Base-by-base conservation (phyloP, 2,888 invertebrate species). In the Stegophylla sp. region DNA sequence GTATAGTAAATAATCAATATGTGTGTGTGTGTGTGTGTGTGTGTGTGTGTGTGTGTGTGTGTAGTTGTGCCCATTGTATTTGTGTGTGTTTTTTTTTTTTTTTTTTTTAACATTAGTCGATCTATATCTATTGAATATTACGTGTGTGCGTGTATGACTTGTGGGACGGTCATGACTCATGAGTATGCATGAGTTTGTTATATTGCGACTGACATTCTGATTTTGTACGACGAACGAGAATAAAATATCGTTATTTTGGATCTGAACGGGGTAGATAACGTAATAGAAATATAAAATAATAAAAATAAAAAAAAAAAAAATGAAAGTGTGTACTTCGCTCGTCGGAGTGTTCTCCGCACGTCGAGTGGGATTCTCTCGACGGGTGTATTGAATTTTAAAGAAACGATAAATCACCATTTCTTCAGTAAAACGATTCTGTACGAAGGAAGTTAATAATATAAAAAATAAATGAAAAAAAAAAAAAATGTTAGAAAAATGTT, bases 241-340 rank as follows among this genome's bases (percentile, higher is more conserved):
- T 56, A 56, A 56, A 56, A n/a, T n/a, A n/a, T 56, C 4, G 56
- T 56, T 56, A 56, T 56, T 56, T 56, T 20, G 56, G 56, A 56
- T 56, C 56, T 56, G 20, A 20, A 23, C 56, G 20, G 20, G 20
- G 20, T 20, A 56, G 56, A 56, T 56, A 51, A 43, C 10, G 10
- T 43, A 43, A 48, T 48, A 53, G n/a, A n/a, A n/a, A n/a, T n/a
- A n/a, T n/a, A n/a, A n/a, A n/a, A n/a, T n/a, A n/a, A n/a, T n/a
- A n/a, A n/a, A n/a, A n/a, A n/a, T n/a, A n/a, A n/a, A n/a, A n/a
- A n/a, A n/a, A n/a, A n/a, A n/a, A n/a, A n/a, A n/a, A n/a, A n/a
- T n/a, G n/a, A n/a, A n/a, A n/a, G n/a, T 56, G 23, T 20, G 56
- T 23, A 1, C 20, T 13, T 45, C 1, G n/a, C 9, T n/a, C 53